Evolutionary conservation across 2,888 invertebrate genomes (phyloP).

Genomic region (Schizaphis graminum): DNA sequence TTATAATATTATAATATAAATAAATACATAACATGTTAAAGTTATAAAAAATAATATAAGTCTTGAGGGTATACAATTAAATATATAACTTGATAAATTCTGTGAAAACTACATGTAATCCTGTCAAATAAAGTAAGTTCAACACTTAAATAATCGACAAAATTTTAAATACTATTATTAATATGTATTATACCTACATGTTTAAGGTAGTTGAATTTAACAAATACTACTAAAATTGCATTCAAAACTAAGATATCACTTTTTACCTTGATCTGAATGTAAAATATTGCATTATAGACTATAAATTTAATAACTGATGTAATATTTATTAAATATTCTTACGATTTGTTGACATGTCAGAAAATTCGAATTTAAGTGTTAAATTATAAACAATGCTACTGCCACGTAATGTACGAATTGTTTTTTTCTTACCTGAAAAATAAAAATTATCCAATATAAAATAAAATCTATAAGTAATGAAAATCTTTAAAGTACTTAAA

Average conservation of each 20-base stretch:
- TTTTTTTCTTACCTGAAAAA: constrained; percentile 39
- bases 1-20: neutral
- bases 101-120: neutral
- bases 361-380: neutral
- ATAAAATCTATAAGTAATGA: neutral
- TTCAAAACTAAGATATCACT: neutral
- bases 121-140: neutral
- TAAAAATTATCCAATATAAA: neutral
- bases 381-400: neutral
- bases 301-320: neutral
- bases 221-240: neutral
- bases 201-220: neutral
- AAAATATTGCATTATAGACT: neutral
- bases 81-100: neutral
- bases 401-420: neutral
- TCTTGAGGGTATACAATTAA: neutral
- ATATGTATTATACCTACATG: neutral
- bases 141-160: neutral
- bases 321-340: neutral
- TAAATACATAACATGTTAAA: neutral
- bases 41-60: neutral
- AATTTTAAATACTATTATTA: neutral
- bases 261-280: neutral
- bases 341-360: neutral
- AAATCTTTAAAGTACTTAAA: neutral